Evolutionary conservation across 2,797 vertebrate species (phyloP), one percentile per base, ranked within the genome.

Genomic region (Nannoperca obscura): DNA sequence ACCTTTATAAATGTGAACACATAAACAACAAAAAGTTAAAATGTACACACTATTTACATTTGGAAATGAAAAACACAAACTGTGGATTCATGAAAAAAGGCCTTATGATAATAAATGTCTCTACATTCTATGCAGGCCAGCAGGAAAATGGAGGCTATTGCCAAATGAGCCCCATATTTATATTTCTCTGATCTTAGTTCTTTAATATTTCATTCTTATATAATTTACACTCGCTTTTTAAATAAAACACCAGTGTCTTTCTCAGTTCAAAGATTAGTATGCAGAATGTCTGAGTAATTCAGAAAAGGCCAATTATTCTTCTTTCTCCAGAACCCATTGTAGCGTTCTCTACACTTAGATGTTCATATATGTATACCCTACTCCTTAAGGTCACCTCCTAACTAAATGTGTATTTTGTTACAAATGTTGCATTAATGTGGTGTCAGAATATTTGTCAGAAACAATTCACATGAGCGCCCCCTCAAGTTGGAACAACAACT

Each of bases 21-120:
- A 65, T 30, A 74, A 64, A 65, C 20, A 65, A 64, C n/a, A n/a
- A n/a, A n/a, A n/a, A 40, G n/a, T 24, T 52, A 22, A 44, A 36
- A 36, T 14, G n/a, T 42, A 50, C 20, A 50, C 47, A 50, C 47
- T 50, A 17, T 50, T 11, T 11, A 50, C 3, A n/a, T 47, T 47
- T 20, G 9, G 36, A 8, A 36, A 1, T 10, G 36, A 36, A 36
- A 36, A 36, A n/a, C n/a, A n/a, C n/a, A n/a, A n/a, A n/a, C n/a
- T 34, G 32, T 34, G 32, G 32, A 34, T 34, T 34, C 5, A 34
- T 34, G 32, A 4, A 4, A 13, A 34, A 14, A 17, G 3, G 11
- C 2, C 5, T 8, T 47, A 20, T 47, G 12, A 63, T 46, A 7
- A 42, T 42, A 5, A 12, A 20, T 27, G 15, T 40, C 15, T 53